Evolutionary conservation across 2,797 vertebrate genomes (phyloP).

Genomic region (Xiphophorus birchmanni): DNA sequence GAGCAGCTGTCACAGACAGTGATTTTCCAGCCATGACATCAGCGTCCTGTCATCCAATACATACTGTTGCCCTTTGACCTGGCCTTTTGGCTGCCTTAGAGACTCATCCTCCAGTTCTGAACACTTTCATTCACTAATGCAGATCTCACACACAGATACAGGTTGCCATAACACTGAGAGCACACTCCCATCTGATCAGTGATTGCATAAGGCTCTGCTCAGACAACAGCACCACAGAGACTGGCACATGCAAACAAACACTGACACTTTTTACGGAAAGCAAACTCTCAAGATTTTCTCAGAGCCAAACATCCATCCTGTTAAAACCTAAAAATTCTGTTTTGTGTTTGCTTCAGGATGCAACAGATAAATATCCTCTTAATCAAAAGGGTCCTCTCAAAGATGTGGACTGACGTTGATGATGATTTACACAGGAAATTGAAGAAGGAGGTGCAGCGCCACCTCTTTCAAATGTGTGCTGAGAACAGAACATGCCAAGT

Average conservation of each 20-base stretch:
- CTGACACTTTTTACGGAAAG: constrained; percentile 13
- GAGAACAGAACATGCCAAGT: background rate
- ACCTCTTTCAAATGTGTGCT: background rate
- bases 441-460: background rate
- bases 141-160: constrained; percentile 53
- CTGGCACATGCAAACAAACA: constrained; percentile 27
- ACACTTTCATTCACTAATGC: constrained; percentile 60
- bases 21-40: constrained; percentile 62
- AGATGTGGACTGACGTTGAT: background rate
- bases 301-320: background rate
- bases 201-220: constrained; percentile 65
- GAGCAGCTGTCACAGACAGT: constrained; percentile 52
- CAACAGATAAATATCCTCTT: constrained; percentile 3
- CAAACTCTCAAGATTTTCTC: background rate
- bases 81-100: constrained; percentile 24
- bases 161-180: constrained; percentile 63
- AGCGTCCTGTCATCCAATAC: constrained; percentile 30
- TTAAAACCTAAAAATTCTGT: background rate
- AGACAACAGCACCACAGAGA: constrained; percentile 54
- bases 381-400: constrained; percentile 8
- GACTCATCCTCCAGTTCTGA: constrained; percentile 45
- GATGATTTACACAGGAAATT: background rate
- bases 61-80: constrained; percentile 35
- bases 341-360: background rate
- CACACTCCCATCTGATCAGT: constrained; percentile 63